These are phyloP conservation scores for Neoitamus cyanurus DNA, from an alignment of 2,888 invertebrate species.

Conservation along the genomic window DNA sequence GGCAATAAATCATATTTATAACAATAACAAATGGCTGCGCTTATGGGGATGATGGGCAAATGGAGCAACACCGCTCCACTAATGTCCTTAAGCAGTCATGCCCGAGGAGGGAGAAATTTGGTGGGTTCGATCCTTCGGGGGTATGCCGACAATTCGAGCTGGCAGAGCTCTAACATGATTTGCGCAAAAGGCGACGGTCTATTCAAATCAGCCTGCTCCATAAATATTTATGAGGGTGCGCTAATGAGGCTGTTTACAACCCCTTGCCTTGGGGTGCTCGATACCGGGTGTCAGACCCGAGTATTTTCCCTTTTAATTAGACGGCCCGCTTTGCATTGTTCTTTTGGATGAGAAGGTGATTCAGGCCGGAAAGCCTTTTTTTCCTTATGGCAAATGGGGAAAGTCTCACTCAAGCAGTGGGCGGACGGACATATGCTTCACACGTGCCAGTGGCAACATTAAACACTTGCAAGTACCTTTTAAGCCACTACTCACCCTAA, in stretches of 20 bases:
- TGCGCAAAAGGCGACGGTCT: slow-evolving; percentile 9
- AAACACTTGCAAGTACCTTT: neutral
- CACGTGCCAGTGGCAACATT: slow-evolving; percentile 17
- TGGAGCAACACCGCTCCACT: neutral
- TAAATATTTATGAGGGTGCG: slow-evolving; percentile 50
- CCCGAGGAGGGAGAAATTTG: neutral
- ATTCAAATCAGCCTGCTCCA: slow-evolving; percentile 39
- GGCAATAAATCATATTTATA: slow-evolving; percentile 54
- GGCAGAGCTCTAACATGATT: neutral
- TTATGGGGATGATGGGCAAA: slow-evolving; percentile 22
- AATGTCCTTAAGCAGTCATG: slow-evolving; percentile 23
- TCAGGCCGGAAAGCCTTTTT: neutral
- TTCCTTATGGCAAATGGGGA: neutral
- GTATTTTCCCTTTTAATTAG: slow-evolving; percentile 40
- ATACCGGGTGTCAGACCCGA: neutral
- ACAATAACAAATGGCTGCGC: slow-evolving; percentile 51
- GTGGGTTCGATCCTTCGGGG: neutral
- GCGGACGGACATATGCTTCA: slow-evolving; percentile 9
- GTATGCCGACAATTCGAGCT: neutral
- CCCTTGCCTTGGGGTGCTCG: slow-evolving; percentile 29
- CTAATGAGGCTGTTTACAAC: slow-evolving; percentile 47
- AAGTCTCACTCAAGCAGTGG: slow-evolving; percentile 10
- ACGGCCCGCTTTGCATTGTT: neutral
- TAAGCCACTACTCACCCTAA: neutral
- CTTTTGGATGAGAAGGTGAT: neutral